These are phyloP conservation scores for Galeopterus variegatus DNA, from an alignment of 2,113 vertebrate species.

Conservation along the genomic window DNA sequence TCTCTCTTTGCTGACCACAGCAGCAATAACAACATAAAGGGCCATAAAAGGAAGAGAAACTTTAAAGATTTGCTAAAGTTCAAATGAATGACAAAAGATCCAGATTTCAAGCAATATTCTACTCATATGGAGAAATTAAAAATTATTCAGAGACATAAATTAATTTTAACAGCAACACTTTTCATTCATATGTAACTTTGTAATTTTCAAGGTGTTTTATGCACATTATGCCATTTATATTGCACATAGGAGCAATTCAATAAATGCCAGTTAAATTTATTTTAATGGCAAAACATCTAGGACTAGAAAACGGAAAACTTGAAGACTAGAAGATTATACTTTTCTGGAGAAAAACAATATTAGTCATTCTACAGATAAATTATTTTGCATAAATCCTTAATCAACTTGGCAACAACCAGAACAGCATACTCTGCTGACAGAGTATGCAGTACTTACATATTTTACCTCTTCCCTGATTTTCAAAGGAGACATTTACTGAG, in stretches of 20 bases:
- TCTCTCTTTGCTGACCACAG: background rate
- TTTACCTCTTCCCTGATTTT: background rate
- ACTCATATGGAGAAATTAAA: constrained; percentile 10
- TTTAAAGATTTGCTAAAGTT: background rate
- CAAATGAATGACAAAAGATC: background rate
- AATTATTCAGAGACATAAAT: constrained; percentile 22
- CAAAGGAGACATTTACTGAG: background rate
- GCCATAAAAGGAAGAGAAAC: background rate
- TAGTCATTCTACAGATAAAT: background rate
- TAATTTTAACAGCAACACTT: constrained; percentile 46
- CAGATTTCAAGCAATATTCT: background rate
- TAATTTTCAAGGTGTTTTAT: constrained; percentile 7
- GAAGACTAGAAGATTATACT: background rate
- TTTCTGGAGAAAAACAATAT: background rate
- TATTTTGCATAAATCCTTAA: background rate
- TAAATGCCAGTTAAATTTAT: constrained; percentile 1
- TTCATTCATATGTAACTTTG: constrained; percentile 5
- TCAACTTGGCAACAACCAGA: background rate
- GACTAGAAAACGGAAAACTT: constrained; percentile 32
- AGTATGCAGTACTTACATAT: background rate
- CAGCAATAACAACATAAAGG: background rate
- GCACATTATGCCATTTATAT: background rate
- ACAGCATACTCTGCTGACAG: background rate
- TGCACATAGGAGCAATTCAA: background rate
- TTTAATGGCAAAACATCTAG: background rate